Evolutionary conservation across 2,113 vertebrate genomes (phyloP).

Genomic region (Ictalurus furcatus): DNA sequence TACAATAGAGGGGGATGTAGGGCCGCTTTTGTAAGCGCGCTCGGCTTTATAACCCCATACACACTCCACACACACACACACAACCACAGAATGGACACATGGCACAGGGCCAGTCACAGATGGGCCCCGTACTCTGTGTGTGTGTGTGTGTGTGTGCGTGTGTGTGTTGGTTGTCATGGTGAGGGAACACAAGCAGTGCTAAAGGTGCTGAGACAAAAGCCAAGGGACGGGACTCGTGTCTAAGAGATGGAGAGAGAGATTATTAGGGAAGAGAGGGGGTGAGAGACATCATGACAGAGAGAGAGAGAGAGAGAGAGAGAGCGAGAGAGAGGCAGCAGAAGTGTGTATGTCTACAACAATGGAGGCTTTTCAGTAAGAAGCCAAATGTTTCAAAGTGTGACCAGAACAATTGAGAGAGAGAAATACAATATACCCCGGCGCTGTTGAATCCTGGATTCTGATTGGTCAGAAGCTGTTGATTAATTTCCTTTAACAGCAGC

Average conservation of each 20-base stretch:
- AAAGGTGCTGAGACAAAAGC: slow-evolving; percentile 42
- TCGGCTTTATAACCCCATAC: slow-evolving; percentile 14
- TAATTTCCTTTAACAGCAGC: neutral
- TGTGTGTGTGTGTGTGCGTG: neutral
- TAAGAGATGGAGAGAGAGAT: slow-evolving; percentile 39
- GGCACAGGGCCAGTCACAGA: slow-evolving; percentile 55
- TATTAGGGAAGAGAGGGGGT: slow-evolving; percentile 1
- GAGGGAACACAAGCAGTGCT: slow-evolving; percentile 50
- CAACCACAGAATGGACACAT: slow-evolving; percentile 44
- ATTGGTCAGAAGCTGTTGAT: neutral
- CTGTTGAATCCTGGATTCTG: neutral
- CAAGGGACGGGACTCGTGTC: slow-evolving; percentile 30
- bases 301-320: neutral
- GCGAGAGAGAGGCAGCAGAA: slow-evolving; percentile 9
- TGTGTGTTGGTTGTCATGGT: slow-evolving; percentile 45
- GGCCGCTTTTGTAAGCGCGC: slow-evolving; percentile 8
- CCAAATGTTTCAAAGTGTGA: slow-evolving; percentile 44
- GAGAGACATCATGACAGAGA: neutral
- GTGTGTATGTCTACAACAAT: slow-evolving; percentile 28
- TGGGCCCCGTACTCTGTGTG: slow-evolving; percentile 46
- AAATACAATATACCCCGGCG: neutral
- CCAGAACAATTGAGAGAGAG: slow-evolving; percentile 6
- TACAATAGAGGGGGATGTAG: slow-evolving; percentile 16
- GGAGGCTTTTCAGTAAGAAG: neutral
- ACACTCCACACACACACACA: slow-evolving; percentile 32